Conservation (phyloP, 2,797 vertebrate species). For the Sebastes itinus region DNA sequence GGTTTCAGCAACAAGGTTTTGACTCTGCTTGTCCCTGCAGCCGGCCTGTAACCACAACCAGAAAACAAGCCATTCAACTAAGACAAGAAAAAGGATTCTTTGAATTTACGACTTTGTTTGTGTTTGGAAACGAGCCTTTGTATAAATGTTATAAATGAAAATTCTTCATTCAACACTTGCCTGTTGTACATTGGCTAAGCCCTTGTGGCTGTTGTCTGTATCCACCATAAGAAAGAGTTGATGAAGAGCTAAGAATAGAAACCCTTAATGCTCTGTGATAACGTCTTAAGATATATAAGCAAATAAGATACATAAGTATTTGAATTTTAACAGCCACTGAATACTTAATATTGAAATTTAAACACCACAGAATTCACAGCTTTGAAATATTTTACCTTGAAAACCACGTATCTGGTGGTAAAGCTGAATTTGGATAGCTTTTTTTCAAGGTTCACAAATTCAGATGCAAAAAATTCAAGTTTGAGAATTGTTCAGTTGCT, state of each 20-base stretch:
- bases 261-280: not conserved
- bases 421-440: not conserved
- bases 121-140: not conserved
- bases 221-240: not conserved
- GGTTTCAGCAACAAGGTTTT: not conserved
- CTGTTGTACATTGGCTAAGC: not conserved
- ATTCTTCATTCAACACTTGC: not conserved
- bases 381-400: not conserved
- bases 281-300: not conserved
- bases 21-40: not conserved
- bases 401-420: rapidly evolving
- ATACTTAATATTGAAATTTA: not conserved
- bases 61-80: not conserved
- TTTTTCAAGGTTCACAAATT: not conserved
- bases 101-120: too few relatives aligned
- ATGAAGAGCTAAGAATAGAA: not conserved
- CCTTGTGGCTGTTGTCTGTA: not conserved
- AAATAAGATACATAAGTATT: not conserved
- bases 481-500: not conserved
- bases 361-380: not conserved
- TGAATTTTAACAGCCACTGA: not conserved
- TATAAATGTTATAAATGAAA: not conserved
- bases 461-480: not conserved
- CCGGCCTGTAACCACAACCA: not conserved
- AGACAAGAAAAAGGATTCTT: not conserved